Base-by-base conservation (phyloP, 2,888 invertebrate species). In the Seira musarum region DNA sequence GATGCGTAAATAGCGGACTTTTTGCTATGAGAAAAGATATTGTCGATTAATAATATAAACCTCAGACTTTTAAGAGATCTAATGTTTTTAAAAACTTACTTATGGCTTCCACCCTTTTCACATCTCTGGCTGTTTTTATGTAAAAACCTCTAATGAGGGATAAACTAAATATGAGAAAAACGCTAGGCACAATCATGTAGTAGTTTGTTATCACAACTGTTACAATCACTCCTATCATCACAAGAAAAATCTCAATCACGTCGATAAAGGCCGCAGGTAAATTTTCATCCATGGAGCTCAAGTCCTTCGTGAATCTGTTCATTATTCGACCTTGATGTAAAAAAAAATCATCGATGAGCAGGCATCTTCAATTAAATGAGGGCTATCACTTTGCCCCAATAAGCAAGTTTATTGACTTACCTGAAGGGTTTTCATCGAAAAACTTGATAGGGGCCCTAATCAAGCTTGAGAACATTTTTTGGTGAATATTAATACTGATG, bases 1-100 rank as follows among this genome's bases (percentile, higher is more conserved):
- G 90, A 88, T 98, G 97, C 1, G 95, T 94, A 90, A 97, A 98
- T 17, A 99, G 95, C 0, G 98, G 98, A 87, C 96, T 97, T 82
- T 97, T 93, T 83, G 94, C 95, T 95, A n/a, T n/a, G n/a, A n/a
- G n/a, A n/a, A n/a, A n/a, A n/a, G n/a, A n/a, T n/a, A n/a, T n/a
- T n/a, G n/a, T n/a, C n/a, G n/a, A n/a, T n/a, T n/a, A n/a, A n/a
- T n/a, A n/a, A n/a, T n/a, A n/a, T n/a, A n/a, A n/a, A n/a, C n/a
- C n/a, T n/a, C n/a, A n/a, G n/a, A n/a, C n/a, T n/a, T n/a, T n/a
- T n/a, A n/a, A n/a, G n/a, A n/a, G n/a, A n/a, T n/a, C n/a, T n/a
- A n/a, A n/a, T n/a, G n/a, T n/a, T n/a, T n/a, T n/a, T n/a, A 30
- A n/a, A 40, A 5, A 21, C 75, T 69, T 75, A 79, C 82, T 72